These are phyloP conservation scores for Martes flavigula DNA, from an alignment of 2,797 vertebrate genomes.

Conservation along the genomic window DNA sequence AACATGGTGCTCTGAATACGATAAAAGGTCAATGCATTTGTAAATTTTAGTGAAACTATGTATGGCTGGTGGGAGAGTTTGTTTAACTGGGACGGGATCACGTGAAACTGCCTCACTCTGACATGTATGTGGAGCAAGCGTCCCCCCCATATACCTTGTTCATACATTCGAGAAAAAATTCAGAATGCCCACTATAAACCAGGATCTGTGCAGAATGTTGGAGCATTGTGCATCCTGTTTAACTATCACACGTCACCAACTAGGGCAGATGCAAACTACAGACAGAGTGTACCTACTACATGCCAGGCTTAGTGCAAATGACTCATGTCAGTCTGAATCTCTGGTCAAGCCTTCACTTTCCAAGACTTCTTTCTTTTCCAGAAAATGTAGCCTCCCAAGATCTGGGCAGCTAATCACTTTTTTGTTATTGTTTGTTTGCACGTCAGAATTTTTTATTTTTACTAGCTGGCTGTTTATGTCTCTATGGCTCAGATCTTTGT, in stretches of 20 bases:
- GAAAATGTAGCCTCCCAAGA: background rate
- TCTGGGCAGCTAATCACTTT: background rate
- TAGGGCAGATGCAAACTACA: background rate
- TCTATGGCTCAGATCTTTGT: constrained; percentile 36
- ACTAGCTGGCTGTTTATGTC: constrained; percentile 39
- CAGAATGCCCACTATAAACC: background rate
- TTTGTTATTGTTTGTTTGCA: constrained; percentile 27
- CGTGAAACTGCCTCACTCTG: background rate
- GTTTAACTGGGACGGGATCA: background rate
- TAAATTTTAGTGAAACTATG: background rate
- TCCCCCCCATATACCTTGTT: background rate
- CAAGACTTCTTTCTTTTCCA: background rate
- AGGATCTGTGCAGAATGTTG: background rate
- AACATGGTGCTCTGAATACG: background rate
- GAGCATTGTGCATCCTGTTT: background rate
- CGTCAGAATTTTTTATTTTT: background rate
- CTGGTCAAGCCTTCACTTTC: background rate
- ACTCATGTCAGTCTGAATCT: background rate
- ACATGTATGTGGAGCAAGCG: background rate
- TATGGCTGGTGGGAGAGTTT: background rate
- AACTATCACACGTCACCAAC: background rate
- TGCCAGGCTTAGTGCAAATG: background rate
- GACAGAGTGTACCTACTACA: background rate
- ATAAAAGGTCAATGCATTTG: background rate
- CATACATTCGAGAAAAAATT: background rate